Evolutionary conservation across 2,888 invertebrate genomes (phyloP).

Genomic region (Alloscopus bannaensis): DNA sequence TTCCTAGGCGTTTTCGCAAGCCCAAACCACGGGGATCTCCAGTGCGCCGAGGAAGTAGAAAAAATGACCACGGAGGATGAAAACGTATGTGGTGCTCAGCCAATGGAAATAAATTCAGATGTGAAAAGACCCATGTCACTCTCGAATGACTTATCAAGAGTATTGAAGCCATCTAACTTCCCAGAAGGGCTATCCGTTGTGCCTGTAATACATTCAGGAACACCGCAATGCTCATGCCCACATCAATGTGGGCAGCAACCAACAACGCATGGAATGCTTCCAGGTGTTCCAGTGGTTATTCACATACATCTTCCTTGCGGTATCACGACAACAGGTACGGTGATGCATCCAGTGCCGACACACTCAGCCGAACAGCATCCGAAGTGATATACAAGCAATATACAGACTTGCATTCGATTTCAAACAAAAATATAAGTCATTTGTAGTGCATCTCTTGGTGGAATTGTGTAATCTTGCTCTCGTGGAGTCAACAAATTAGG

Average conservation of each 20-base stretch:
- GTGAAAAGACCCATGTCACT: not conserved
- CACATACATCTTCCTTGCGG: constrained; percentile 44
- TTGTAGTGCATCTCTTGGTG: not conserved
- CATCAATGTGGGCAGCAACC: constrained; percentile 35
- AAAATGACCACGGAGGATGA: too few species aligned
- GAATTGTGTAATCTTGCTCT: not conserved
- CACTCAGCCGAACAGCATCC: constrained; percentile 15
- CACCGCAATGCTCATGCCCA: constrained; percentile 25
- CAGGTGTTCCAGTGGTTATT: constrained; percentile 38
- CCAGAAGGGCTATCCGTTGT: constrained; percentile 28
- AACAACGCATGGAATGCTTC: not conserved
- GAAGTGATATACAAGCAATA: not conserved
- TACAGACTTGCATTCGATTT: not conserved
- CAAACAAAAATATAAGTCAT: not conserved
- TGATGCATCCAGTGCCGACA: constrained; percentile 26
- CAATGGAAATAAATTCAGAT: too few species aligned
- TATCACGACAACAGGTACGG: constrained; percentile 6
- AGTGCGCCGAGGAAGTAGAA: too few species aligned
- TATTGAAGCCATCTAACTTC: not conserved
- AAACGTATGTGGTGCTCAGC: too few species aligned
- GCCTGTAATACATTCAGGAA: constrained; percentile 25
- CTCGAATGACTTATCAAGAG: not conserved
- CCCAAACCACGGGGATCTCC: too few species aligned
- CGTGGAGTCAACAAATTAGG: not conserved
- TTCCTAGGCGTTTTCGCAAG: too few species aligned